phyloP scores from a whole-genome alignment of 1,140 invertebrate species.

The Ctenoplectra terminalis region DNA sequence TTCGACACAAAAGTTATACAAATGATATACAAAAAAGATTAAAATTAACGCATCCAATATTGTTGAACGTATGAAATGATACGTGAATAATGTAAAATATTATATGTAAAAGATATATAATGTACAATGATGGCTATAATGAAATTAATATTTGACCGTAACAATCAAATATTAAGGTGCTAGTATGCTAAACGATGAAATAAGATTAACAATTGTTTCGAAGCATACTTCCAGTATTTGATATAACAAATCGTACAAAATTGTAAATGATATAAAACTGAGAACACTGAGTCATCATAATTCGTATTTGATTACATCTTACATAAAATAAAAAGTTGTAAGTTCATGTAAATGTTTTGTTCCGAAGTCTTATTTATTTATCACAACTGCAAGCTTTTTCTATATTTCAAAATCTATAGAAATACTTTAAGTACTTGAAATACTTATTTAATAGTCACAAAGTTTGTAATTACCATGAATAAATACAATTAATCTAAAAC shows the following conservation, averaged over 20 bases:
- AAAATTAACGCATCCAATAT: conserved; percentile 4
- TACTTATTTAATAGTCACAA: neutral
- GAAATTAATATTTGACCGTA: neutral
- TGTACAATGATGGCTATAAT: neutral
- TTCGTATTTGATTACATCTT: neutral
- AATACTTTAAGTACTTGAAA: conserved; percentile 15
- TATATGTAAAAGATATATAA: neutral
- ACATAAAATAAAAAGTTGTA: neutral
- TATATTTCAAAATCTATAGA: conserved; percentile 17
- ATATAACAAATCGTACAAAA: neutral
- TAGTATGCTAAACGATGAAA: neutral
- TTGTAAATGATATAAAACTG: neutral
- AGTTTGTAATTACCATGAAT: neutral
- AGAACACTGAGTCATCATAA: neutral
- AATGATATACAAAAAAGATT: conserved; percentile 4
- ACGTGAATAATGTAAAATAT: conserved; percentile 1
- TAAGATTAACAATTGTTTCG: neutral
- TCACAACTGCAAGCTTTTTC: neutral
- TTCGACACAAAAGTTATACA: conserved; percentile 16
- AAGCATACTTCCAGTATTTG: neutral
- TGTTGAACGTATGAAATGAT: neutral
- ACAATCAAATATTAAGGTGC: neutral
- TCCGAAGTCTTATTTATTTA: conserved; percentile 6
- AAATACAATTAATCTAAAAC: conserved; percentile 14
- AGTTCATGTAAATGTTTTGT: neutral